Percentiles rank a stretch among this genome's conserved stretches.
Conservation (phyloP, 1,140 invertebrate genomes). For the Pachypeltis micranthus region DNA sequence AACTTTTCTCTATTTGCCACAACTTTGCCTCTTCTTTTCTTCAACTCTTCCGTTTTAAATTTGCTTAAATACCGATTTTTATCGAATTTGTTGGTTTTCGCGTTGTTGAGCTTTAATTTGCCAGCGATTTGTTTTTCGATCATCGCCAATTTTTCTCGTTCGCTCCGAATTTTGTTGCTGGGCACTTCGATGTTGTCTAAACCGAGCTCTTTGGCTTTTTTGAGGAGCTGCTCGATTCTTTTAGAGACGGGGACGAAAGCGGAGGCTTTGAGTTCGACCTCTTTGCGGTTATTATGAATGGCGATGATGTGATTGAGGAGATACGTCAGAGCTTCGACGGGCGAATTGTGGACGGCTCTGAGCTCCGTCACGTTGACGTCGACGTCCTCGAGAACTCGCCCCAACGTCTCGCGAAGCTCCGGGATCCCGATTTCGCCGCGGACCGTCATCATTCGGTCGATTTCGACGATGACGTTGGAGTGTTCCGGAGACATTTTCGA, state of each 20-base stretch:
- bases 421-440: background rate
- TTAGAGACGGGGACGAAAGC: background rate
- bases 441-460: background rate
- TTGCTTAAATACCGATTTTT: background rate
- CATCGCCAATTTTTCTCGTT: constrained; percentile 1
- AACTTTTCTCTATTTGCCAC: background rate
- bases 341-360: background rate
- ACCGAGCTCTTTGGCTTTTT: background rate
- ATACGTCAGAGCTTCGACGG: background rate
- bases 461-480: background rate
- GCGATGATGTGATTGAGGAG: background rate
- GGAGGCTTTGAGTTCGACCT: background rate
- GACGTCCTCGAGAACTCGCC: background rate
- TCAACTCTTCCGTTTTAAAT: background rate
- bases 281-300: background rate
- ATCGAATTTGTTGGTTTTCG: background rate
- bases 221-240: background rate
- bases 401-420: background rate
- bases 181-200: background rate
- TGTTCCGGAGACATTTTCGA: background rate
- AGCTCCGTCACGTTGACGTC: background rate
- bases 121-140: background rate
- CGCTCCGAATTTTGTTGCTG: background rate
- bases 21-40: background rate
- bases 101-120: background rate